Percentiles rank a stretch among this genome's conserved stretches.
Conservation (phyloP, 2,888 invertebrate genomes). For the Hoplodrina ambigua region DNA sequence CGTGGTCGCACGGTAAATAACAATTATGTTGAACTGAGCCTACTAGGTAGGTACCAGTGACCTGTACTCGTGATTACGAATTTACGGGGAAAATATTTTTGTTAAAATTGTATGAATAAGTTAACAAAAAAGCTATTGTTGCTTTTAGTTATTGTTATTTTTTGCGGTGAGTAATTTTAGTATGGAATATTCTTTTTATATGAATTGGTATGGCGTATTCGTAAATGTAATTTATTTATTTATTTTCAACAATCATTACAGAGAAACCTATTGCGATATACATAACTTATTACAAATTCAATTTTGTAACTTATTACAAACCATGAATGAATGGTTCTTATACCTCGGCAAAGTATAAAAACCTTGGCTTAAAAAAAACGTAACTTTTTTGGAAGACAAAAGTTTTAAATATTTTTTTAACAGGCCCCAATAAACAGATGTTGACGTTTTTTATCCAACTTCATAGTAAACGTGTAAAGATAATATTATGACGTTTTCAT, state of each 20-base stretch:
- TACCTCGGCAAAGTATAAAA: no score
- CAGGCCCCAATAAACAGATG: not conserved
- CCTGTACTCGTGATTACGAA: not conserved
- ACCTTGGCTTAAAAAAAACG: no score
- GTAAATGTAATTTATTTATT: not conserved
- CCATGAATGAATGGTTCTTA: no score
- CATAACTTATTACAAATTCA: no score
- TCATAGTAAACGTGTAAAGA: not conserved
- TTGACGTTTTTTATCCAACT: not conserved
- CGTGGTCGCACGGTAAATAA: slow-evolving; percentile 38
- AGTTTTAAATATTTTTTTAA: not conserved
- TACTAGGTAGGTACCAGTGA: not conserved
- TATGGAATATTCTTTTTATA: not conserved
- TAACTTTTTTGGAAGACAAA: not conserved
- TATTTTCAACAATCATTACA: no score
- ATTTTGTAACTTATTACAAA: no score
- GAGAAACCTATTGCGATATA: no score
- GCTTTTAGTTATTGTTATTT: not conserved
- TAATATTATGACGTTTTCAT: not conserved
- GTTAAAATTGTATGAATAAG: not conserved
- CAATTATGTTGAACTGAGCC: slow-evolving; percentile 28
- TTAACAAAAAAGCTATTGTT: not conserved
- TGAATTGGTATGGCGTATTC: not conserved
- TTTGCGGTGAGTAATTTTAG: not conserved
- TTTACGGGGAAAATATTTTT: slow-evolving; percentile 8